Conservation (phyloP, 92 coral and sea anemone species). For the Phenganax subtilis region DNA sequence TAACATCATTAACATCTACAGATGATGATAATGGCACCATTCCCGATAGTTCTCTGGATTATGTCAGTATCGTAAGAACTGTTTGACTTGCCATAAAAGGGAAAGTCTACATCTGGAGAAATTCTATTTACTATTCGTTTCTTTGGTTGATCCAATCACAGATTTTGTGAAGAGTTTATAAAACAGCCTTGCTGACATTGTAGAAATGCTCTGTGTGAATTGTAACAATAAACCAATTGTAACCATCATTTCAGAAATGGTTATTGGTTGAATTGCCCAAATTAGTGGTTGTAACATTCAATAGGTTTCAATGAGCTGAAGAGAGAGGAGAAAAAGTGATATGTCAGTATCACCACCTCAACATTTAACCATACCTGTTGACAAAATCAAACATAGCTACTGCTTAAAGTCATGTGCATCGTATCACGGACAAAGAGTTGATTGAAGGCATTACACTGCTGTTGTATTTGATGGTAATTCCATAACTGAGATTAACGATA, state of each 20-base stretch:
- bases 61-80: neutral
- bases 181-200: neutral
- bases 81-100: neutral
- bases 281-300: neutral
- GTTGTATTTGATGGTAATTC: constrained; percentile 2
- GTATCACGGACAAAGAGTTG: neutral
- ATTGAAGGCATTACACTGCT: constrained; percentile 8
- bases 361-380: neutral
- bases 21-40: neutral
- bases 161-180: neutral
- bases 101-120: neutral
- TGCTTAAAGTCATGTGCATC: constrained; percentile 3
- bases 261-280: neutral
- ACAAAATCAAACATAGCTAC: neutral
- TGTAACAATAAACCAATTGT: neutral
- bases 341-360: neutral
- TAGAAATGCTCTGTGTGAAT: neutral
- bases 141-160: neutral
- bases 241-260: neutral
- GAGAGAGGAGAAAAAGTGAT: neutral
- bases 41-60: neutral
- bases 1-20: neutral
- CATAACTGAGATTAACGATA: neutral
- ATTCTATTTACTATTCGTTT: neutral
- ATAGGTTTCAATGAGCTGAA: neutral